Conservation (phyloP, 2,888 invertebrate species). For the Leptogaster cylindrica region DNA sequence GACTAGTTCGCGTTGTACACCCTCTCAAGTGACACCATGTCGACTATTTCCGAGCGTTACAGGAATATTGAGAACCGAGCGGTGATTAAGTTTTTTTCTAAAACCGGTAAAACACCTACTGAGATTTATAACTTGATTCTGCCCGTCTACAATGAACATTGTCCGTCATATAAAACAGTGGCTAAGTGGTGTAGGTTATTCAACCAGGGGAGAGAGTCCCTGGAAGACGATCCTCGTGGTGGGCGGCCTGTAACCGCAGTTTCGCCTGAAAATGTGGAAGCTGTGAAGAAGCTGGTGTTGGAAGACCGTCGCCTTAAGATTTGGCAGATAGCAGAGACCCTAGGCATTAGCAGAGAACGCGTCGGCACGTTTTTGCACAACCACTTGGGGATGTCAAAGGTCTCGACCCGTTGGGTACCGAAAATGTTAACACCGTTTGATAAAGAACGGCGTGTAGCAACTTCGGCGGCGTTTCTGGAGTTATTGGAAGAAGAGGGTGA, state of each 20-base stretch:
- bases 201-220: not conserved
- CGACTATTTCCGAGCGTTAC: too few species aligned
- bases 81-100: not conserved
- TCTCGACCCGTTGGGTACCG: constrained; percentile 4
- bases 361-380: not conserved
- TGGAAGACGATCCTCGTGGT: not conserved
- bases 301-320: constrained; percentile 10
- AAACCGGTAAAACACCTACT: not conserved
- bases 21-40: too few species aligned
- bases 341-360: constrained; percentile 3
- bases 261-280: not conserved
- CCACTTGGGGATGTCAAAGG: not conserved
- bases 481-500: not conserved
- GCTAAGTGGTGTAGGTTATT: not conserved
- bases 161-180: not conserved
- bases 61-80: not conserved
- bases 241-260: not conserved
- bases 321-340: not conserved
- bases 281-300: constrained; percentile 1
- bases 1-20: too few species aligned
- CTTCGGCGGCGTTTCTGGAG: not conserved
- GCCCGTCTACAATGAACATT: not conserved
- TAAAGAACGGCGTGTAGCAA: not conserved
- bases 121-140: not conserved
- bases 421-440: constrained; percentile 10